phyloP scores from a whole-genome alignment of 2,888 invertebrate genomes.

The Tupiocoris notatus region DNA sequence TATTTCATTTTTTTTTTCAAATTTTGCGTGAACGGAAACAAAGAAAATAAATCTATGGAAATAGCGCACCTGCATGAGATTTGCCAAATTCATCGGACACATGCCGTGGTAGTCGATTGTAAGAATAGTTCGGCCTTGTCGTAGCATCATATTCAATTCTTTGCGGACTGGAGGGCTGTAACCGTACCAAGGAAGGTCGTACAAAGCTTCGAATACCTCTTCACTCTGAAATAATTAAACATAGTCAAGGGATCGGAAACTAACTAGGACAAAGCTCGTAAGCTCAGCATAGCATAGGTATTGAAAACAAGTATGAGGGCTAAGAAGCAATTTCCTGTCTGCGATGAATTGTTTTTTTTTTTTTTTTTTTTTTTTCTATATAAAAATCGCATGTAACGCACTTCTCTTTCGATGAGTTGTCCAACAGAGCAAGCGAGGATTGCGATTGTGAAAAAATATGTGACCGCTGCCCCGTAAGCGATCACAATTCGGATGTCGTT shows the following conservation, averaged over 20 bases:
- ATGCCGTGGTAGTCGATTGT: constrained; percentile 14
- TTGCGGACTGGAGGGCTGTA: neutral
- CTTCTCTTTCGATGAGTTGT: neutral
- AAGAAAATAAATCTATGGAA: too few relatives aligned
- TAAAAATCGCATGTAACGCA: too few relatives aligned
- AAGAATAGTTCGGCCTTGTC: constrained; percentile 26
- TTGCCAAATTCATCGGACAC: constrained; percentile 17
- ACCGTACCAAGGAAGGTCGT: constrained; percentile 25
- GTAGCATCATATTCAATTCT: constrained; percentile 9
- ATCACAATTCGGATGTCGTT: neutral
- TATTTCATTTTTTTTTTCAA: too few relatives aligned
- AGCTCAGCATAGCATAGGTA: too few relatives aligned
- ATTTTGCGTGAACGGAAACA: too few relatives aligned
- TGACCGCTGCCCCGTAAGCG: neutral
- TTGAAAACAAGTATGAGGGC: too few relatives aligned
- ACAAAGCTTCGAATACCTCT: constrained; percentile 15
- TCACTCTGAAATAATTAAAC: constrained; percentile 14
- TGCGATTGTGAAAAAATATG: neutral
- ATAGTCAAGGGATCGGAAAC: too few relatives aligned
- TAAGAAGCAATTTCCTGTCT: too few relatives aligned
- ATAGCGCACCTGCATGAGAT: constrained; percentile 39
- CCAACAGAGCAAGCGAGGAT: constrained; percentile 6
- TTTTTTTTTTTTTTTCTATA: too few relatives aligned
- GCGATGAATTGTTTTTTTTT: too few relatives aligned
- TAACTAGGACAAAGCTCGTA: too few relatives aligned